phyloP scores from a whole-genome alignment of 2,113 vertebrate species.

The Gallinago jamesoni region DNA sequence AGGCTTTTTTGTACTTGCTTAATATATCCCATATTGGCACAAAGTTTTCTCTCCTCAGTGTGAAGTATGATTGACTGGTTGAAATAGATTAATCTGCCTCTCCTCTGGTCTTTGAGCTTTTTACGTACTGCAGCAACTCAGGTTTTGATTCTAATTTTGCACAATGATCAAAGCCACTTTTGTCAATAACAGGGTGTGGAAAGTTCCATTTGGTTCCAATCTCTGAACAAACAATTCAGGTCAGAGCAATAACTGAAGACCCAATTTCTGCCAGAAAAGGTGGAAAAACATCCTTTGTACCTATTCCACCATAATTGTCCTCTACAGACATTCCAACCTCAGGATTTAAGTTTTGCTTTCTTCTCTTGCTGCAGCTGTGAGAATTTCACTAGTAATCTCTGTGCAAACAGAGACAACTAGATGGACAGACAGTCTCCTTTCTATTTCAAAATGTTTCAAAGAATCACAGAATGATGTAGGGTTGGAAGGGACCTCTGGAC shows the following conservation, averaged over 20 bases:
- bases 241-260: neutral
- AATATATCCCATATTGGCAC: constrained; percentile 20
- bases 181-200: neutral
- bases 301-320: neutral
- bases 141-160: neutral
- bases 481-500: too few species aligned
- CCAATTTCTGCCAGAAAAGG: neutral
- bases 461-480: too few species aligned
- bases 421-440: neutral
- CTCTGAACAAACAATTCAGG: neutral
- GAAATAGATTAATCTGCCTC: neutral
- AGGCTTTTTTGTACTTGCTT: constrained; percentile 24
- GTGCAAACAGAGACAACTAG: neutral
- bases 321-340: neutral
- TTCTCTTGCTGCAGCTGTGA: neutral
- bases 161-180: neutral
- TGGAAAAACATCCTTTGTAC: neutral
- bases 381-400: neutral
- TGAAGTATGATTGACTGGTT: neutral
- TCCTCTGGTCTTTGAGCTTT: neutral
- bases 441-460: rapidly evolving
- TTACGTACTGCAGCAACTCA: neutral
- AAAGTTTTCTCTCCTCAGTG: constrained; percentile 4
- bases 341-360: neutral
- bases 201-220: neutral